Evolutionary conservation across 2,113 vertebrate genomes (phyloP).

Genomic region (Tinamus guttatus): DNA sequence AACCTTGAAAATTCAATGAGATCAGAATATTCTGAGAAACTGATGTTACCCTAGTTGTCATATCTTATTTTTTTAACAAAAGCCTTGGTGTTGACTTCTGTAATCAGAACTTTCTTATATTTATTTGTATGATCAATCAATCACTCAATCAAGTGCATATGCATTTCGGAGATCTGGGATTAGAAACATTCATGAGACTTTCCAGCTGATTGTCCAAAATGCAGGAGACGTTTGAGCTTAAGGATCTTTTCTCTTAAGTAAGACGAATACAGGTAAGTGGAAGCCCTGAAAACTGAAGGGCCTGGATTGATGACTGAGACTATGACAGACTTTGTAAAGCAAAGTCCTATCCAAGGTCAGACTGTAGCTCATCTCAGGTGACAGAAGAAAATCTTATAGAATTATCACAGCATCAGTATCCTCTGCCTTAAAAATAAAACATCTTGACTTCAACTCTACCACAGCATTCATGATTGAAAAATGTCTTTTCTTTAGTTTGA

Average conservation of each 20-base stretch:
- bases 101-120: not conserved
- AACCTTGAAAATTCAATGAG: not conserved
- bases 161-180: not conserved
- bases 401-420: not conserved
- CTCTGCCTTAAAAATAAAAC: not conserved
- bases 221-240: not conserved
- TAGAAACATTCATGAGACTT: not conserved
- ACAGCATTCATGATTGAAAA: not conserved
- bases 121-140: not conserved
- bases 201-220: not conserved
- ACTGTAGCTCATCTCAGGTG: not conserved
- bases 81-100: not conserved
- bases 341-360: not conserved
- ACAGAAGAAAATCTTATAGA: not conserved
- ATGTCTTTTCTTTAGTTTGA: not conserved
- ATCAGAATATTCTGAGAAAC: not conserved
- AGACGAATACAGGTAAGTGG: not conserved
- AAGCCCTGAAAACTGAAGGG: not conserved
- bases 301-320: not conserved
- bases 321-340: not conserved
- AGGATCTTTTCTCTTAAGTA: not conserved
- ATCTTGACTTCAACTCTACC: not conserved
- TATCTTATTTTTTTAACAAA: not conserved
- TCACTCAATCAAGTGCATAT: not conserved
- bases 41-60: not conserved